These are phyloP conservation scores for Phainopepla nitens DNA, from an alignment of 2,113 vertebrate genomes.

Conservation along the genomic window DNA sequence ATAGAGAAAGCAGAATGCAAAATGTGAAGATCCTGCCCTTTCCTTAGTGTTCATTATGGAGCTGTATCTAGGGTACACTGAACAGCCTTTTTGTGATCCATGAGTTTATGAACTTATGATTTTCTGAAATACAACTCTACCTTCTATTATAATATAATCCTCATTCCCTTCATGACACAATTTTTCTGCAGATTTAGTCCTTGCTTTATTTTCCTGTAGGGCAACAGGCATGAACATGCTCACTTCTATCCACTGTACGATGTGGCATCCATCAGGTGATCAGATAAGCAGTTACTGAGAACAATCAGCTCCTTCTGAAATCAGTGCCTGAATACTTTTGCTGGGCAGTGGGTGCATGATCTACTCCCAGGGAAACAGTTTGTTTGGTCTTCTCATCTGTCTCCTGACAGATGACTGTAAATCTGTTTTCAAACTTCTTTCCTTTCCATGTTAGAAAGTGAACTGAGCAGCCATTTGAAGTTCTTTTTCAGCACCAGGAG, in stretches of 20 bases:
- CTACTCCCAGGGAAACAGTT: not conserved
- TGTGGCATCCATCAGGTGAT: not conserved
- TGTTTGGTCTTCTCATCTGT: not conserved
- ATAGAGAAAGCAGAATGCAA: not conserved
- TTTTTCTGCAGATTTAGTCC: constrained; percentile 12
- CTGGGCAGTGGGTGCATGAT: not conserved
- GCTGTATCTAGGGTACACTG: not conserved
- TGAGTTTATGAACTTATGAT: constrained; percentile 59
- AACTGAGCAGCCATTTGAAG: not conserved
- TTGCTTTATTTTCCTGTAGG: constrained; percentile 2
- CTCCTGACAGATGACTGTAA: not conserved
- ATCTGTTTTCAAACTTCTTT: not conserved
- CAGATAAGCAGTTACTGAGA: not conserved
- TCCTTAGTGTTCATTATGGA: not conserved
- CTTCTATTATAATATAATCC: constrained; percentile 46
- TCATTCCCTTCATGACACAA: constrained; percentile 10
- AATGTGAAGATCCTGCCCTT: not conserved
- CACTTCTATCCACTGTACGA: not conserved
- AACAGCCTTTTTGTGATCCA: constrained; percentile 38
- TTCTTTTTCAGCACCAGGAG: not conserved
- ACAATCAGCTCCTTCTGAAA: not conserved
- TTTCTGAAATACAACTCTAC: constrained; percentile 41
- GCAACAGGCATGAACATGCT: not conserved
- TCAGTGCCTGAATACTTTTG: not conserved
- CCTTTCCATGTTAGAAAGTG: not conserved